Evolutionary conservation across 2,888 invertebrate species (phyloP).

Genomic region (Perizoma flavofasciatum): DNA sequence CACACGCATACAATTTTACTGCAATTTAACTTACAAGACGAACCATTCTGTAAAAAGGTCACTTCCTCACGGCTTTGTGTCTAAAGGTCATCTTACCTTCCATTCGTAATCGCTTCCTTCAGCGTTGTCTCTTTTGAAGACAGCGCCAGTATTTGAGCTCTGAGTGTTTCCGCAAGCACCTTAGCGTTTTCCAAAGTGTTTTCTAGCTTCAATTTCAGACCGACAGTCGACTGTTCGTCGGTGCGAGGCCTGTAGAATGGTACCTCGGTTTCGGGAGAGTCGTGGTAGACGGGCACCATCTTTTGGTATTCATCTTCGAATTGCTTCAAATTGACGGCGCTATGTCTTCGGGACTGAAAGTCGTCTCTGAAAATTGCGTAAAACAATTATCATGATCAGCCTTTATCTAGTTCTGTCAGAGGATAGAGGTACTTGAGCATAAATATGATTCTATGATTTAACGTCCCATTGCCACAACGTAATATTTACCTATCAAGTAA

Average conservation of each 20-base stretch:
- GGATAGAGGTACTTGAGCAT: no score
- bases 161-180: conserved; percentile 53
- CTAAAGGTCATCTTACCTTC: conserved; percentile 53
- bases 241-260: conserved; percentile 1
- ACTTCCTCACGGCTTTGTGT: background rate
- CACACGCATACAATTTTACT: no score
- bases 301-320: conserved; percentile 43
- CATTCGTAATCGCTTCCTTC: conserved; percentile 66
- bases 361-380: conserved; percentile 36
- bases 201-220: conserved; percentile 56
- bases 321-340: conserved; percentile 33
- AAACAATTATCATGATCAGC: background rate
- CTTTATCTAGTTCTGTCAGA: no score
- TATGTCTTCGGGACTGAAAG: conserved; percentile 29
- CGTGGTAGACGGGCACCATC: conserved; percentile 32
- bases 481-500: no score
- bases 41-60: no score
- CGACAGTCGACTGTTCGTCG: conserved; percentile 36
- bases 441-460: no score
- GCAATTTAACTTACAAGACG: no score
- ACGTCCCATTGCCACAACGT: no score
- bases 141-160: conserved; percentile 53
- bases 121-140: conserved; percentile 52
- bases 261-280: conserved; percentile 21
- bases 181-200: conserved; percentile 56